Percentiles rank a stretch among this genome's conserved stretches.
These are phyloP conservation scores for Eristalis tenax DNA, from an alignment of 2,888 invertebrate genomes.

Conservation along the genomic window DNA sequence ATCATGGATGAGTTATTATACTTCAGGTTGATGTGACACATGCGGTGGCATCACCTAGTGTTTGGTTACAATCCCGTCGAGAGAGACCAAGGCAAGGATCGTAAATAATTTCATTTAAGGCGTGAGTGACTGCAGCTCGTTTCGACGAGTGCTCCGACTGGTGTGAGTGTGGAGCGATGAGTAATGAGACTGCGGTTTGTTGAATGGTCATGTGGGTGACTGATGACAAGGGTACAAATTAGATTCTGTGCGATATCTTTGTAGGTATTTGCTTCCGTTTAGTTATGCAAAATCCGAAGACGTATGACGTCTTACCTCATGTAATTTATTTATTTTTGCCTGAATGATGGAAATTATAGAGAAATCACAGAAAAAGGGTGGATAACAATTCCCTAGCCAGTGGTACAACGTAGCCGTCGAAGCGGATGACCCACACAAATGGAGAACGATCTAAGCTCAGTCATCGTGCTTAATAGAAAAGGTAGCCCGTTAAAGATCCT, in stretches of 20 bases:
- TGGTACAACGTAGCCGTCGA: no score
- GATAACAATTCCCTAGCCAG: no score
- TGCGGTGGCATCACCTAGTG: slow-evolving; percentile 10
- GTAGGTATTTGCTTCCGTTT: no score
- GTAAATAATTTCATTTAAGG: slow-evolving; percentile 53
- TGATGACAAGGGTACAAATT: slow-evolving; percentile 62
- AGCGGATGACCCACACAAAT: no score
- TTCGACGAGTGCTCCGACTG: background rate
- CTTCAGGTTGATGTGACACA: slow-evolving; percentile 49
- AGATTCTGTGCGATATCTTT: slow-evolving; percentile 48
- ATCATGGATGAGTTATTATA: slow-evolving; percentile 57
- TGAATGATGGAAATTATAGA: no score
- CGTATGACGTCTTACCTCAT: no score
- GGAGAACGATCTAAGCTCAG: no score
- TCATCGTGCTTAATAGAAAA: no score
- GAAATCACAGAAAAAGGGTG: no score
- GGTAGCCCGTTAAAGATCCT: no score
- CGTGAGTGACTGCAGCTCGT: background rate
- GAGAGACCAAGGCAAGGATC: background rate
- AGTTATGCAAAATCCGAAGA: no score
- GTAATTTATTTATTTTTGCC: no score
- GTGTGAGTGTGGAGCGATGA: slow-evolving; percentile 22
- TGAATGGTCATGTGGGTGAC: slow-evolving; percentile 57
- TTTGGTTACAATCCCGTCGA: background rate
- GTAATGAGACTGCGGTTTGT: slow-evolving; percentile 60